These are phyloP conservation scores for Zaprionus africanus DNA, from an alignment of 1,140 invertebrate species.

Conservation along the genomic window DNA sequence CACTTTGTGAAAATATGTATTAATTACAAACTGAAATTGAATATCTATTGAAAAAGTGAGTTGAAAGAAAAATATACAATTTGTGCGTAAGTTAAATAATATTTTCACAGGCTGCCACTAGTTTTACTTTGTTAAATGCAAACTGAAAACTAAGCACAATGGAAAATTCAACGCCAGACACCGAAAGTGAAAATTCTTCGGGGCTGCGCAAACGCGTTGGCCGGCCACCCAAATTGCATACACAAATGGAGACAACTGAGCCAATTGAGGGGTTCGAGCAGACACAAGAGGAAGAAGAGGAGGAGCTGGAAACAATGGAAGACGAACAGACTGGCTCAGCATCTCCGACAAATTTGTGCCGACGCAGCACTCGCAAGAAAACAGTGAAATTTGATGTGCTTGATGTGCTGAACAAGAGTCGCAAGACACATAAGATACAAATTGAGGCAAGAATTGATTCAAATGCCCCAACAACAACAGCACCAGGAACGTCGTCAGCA, in stretches of 20 bases:
- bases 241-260: not conserved
- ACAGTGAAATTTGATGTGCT: slow-evolving; percentile 78
- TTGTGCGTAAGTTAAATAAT: not conserved
- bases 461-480: slow-evolving; percentile 40
- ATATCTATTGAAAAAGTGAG: slow-evolving; percentile 19
- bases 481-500: not conserved
- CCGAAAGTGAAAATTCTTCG: slow-evolving; percentile 3
- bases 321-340: slow-evolving; percentile 13
- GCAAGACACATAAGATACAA: slow-evolving; percentile 79
- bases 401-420: slow-evolving; percentile 76
- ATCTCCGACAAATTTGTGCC: slow-evolving; percentile 54
- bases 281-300: not conserved
- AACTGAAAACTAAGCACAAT: slow-evolving; percentile 5
- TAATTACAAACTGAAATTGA: not conserved
- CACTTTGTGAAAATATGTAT: not conserved
- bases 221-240: slow-evolving; percentile 30
- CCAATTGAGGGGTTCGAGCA: slow-evolving; percentile 21
- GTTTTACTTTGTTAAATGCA: not conserved
- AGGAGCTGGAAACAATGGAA: not conserved
- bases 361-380: slow-evolving; percentile 79
- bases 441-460: slow-evolving; percentile 81
- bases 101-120: not conserved
- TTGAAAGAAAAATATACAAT: not conserved
- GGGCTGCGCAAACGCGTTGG: slow-evolving; percentile 38
- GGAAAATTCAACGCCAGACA: slow-evolving; percentile 26